These are phyloP conservation scores for Castor canadensis DNA, from an alignment of 2,113 vertebrate species.

Conservation along the genomic window DNA sequence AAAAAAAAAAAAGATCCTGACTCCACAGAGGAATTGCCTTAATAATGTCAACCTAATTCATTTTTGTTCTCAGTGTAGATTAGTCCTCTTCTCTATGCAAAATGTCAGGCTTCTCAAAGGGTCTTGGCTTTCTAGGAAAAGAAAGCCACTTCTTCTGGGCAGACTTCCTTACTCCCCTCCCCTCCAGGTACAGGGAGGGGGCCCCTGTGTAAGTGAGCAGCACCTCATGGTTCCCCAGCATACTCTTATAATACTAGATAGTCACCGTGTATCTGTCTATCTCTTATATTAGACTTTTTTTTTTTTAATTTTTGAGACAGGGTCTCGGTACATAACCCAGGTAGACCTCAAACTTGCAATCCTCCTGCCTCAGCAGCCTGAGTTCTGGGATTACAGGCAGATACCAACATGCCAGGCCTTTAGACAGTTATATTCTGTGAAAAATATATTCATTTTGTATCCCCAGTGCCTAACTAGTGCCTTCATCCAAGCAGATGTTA, in stretches of 20 bases:
- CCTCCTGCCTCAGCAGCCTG: too few relatives aligned
- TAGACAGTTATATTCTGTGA: background rate
- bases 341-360: too few relatives aligned
- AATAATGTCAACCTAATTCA: background rate
- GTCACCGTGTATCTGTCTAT: background rate
- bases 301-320: too few relatives aligned
- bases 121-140: background rate
- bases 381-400: too few relatives aligned
- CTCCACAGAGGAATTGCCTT: background rate
- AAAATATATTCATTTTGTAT: slow-evolving; percentile 13
- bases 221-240: background rate
- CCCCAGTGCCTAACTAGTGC: background rate
- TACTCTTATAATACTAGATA: background rate
- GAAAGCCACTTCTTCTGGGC: background rate
- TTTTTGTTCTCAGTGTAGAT: background rate
- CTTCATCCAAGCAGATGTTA: background rate
- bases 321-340: too few relatives aligned
- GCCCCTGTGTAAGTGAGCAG: background rate
- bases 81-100: background rate
- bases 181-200: background rate
- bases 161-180: background rate
- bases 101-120: background rate
- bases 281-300: background rate
- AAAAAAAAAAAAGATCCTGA: background rate
- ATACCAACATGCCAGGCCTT: too few relatives aligned